Evolutionary conservation across 2,797 vertebrate species (phyloP), one percentile per base, ranked within the genome.

Genomic region (Bufotes viridis): DNA sequence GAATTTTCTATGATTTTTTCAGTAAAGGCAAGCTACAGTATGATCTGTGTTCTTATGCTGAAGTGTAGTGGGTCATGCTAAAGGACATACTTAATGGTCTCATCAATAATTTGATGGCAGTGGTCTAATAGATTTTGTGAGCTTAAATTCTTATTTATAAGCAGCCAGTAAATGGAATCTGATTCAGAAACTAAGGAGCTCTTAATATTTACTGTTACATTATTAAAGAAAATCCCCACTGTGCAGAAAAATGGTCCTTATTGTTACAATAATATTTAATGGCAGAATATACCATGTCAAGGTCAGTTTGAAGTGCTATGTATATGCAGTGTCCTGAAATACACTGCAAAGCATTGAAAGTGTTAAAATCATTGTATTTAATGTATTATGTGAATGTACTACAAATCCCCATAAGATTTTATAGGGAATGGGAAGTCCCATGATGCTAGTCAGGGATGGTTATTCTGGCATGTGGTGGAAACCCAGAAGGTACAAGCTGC

Each of bases 81-180:
- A 93, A 92, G 89, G 92, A 86, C 85, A 91, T 88, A 93, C 89
- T 89, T 86, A 76, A 89, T n/a, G 88, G 90, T 82, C 82, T 92
- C 89, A 87, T 92, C 90, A 84, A 90, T 92, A 90, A 75, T 20
- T 88, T 90, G 88, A 80, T 91, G 83, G 87, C 90, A 91, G 88
- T 89, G 74, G 88, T 81, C 81, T 94, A 92, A 92, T 92, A 89
- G 91, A 92, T 90, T 91, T 88, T 67, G 58, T 90, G 89, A 90
- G 91, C 93, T 93, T 92, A 82, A 26, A 58, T 90, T 93, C 83
- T 90, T 34, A 8, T 82, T 93, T 92, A 84, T 90, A 90, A 88
- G 82, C 24, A 55, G 80, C 65, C 81, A 81, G 70, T 81, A 87
- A 87, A 83, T 84, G 90, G 86, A 79, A 72, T 1, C 34, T 83